A percentile compares a stretch with the other conserved stretches of the same genome.
phyloP scores from a whole-genome alignment of 2,888 invertebrate species.

The Zonitis immaculata region DNA sequence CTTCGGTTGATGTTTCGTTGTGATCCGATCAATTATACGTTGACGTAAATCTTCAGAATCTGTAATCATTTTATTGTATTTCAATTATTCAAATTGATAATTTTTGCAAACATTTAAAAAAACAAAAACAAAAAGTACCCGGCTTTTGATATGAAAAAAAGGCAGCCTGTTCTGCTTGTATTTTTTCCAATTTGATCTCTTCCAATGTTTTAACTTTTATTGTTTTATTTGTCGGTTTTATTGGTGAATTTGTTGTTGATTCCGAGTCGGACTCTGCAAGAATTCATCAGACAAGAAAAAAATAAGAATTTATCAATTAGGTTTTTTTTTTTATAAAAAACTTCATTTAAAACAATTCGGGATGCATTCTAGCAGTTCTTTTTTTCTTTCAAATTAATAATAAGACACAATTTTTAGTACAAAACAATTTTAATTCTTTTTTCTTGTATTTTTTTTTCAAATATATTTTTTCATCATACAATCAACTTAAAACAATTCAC shows the following conservation, averaged over 20 bases:
- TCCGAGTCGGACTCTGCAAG: conserved; percentile 77
- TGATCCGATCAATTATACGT: conserved; percentile 36
- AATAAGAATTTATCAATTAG: conserved; percentile 12
- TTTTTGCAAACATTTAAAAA: background rate
- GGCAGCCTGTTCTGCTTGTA: conserved; percentile 69
- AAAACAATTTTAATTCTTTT: conserved; percentile 28
- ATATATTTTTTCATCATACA: conserved; percentile 23
- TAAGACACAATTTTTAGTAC: conserved; percentile 25
- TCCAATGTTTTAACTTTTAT: conserved; percentile 61
- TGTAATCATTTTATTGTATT: background rate
- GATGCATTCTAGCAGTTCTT: conserved; percentile 49
- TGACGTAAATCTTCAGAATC: conserved; percentile 34
- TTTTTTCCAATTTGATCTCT: conserved; percentile 62
- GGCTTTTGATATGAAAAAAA: conserved; percentile 59
- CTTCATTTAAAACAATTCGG: conserved; percentile 12
- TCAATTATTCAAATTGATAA: background rate
- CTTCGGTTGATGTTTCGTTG: conserved; percentile 20
- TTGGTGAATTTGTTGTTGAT: conserved; percentile 60
- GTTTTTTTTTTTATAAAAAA: conserved; percentile 17
- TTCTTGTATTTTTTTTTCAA: conserved; percentile 1
- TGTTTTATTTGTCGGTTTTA: conserved; percentile 48
- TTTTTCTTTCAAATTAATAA: background rate
- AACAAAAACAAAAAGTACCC: conserved; percentile 31
- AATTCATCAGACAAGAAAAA: conserved; percentile 57
- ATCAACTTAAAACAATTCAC: conserved; percentile 19